Conservation (phyloP, 1,140 invertebrate species). For the Drosophila santomea region DNA sequence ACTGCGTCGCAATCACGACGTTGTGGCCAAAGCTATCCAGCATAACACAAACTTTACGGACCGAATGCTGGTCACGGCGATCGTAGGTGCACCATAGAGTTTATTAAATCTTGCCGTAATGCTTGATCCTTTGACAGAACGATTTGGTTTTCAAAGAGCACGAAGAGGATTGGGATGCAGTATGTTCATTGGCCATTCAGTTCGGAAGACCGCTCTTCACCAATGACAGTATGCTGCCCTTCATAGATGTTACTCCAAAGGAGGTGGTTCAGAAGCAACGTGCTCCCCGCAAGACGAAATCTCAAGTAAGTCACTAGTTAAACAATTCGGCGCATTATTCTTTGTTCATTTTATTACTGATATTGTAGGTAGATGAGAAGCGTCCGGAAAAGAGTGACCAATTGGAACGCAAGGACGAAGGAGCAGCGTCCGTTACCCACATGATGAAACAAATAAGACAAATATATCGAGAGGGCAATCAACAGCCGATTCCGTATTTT, state of each 20-base stretch:
- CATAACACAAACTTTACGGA: slow-evolving; percentile 55
- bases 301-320: slow-evolving; percentile 21
- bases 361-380: slow-evolving; percentile 54
- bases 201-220: slow-evolving; percentile 39
- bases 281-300: slow-evolving; percentile 26
- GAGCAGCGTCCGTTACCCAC: slow-evolving; percentile 47
- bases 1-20: slow-evolving; percentile 58
- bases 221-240: slow-evolving; percentile 63
- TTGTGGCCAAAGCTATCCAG: slow-evolving; percentile 61
- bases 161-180: slow-evolving; percentile 52
- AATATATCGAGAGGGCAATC: slow-evolving; percentile 41
- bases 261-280: slow-evolving; percentile 48
- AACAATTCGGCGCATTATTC: too few relatives aligned
- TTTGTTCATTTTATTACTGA: too few relatives aligned
- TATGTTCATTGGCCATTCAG: slow-evolving; percentile 50
- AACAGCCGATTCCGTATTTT: slow-evolving; percentile 66
- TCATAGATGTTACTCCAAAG: slow-evolving; percentile 65
- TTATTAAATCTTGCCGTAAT: neutral
- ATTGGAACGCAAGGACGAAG: slow-evolving; percentile 69
- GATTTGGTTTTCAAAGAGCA: slow-evolving; percentile 52
- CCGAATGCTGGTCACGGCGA: slow-evolving; percentile 49
- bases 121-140: slow-evolving; percentile 15
- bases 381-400: slow-evolving; percentile 61
- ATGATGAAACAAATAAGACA: slow-evolving; percentile 50
- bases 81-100: slow-evolving; percentile 35